Conservation (phyloP, 2,113 vertebrate genomes). For the Prunella fulvescens region DNA sequence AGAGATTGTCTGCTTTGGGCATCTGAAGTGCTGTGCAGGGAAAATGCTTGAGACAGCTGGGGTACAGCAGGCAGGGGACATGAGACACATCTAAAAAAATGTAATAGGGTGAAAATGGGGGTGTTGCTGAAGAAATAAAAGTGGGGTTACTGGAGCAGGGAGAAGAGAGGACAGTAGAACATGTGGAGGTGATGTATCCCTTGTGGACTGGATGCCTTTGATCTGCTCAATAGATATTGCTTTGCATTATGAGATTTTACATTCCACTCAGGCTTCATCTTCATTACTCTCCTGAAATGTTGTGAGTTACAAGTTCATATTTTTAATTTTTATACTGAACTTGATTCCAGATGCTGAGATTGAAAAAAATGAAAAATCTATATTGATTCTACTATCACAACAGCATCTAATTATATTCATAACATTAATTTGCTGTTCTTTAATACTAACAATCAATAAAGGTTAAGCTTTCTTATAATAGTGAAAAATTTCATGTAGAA, state of each 20-base stretch:
- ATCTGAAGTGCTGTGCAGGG: neutral
- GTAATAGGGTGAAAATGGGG: neutral
- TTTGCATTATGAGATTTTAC: neutral
- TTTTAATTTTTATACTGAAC: neutral
- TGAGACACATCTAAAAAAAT: neutral
- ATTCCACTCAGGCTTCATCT: neutral
- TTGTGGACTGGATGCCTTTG: neutral
- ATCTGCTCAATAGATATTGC: neutral
- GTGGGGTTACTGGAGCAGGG: neutral
- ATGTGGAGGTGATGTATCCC: neutral
- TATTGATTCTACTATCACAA: neutral
- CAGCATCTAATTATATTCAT: neutral
- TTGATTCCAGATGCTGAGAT: neutral
- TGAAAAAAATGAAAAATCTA: neutral
- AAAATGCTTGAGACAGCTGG: neutral
- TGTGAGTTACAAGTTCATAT: neutral
- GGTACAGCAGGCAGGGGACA: neutral
- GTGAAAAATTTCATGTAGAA: neutral
- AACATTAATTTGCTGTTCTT: neutral
- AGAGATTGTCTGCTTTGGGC: neutral
- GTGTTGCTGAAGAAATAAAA: neutral
- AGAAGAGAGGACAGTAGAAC: neutral
- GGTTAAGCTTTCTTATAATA: neutral
- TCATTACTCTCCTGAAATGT: neutral
- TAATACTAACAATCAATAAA: neutral